A percentile compares a stretch with the other conserved stretches of the same genome.
Evolutionary conservation across 2,113 vertebrate species (phyloP).

Genomic region (Geococcyx californianus): DNA sequence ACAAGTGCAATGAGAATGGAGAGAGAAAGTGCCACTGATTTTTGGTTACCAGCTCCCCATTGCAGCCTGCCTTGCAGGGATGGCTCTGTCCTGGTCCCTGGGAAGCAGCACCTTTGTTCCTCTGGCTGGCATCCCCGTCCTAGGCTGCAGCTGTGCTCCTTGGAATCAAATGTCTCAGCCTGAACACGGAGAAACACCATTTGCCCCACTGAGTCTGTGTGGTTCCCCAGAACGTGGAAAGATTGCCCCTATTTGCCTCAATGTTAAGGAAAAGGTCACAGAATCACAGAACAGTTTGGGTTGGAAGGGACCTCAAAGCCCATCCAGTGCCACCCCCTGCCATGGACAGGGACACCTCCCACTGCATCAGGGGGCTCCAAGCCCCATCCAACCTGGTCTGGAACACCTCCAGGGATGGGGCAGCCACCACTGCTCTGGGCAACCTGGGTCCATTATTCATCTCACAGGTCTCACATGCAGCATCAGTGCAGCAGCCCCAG

Average conservation of each 20-base stretch:
- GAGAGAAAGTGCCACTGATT: rapidly evolving
- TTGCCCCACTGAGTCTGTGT: neutral
- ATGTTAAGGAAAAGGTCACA: neutral
- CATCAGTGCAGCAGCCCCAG: neutral
- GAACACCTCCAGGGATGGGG: no score
- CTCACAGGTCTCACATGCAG: rapidly evolving
- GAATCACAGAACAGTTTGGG: no score
- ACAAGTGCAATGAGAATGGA: neutral
- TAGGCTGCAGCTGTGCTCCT: neutral
- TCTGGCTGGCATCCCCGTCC: rapidly evolving
- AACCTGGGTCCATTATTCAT: no score
- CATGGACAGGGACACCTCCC: no score
- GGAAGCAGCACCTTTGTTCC: neutral
- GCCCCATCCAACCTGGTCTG: no score
- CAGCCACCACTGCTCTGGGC: no score
- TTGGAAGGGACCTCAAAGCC: no score
- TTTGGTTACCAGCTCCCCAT: neutral
- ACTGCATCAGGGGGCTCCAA: no score
- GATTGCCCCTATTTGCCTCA: neutral
- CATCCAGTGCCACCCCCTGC: no score
- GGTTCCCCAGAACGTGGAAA: neutral
- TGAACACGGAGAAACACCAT: neutral
- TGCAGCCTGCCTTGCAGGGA: neutral
- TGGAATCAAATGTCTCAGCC: rapidly evolving
- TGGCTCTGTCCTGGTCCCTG: neutral